phyloP scores from a whole-genome alignment of 1,140 invertebrate genomes.

The Polyergus mexicanus region DNA sequence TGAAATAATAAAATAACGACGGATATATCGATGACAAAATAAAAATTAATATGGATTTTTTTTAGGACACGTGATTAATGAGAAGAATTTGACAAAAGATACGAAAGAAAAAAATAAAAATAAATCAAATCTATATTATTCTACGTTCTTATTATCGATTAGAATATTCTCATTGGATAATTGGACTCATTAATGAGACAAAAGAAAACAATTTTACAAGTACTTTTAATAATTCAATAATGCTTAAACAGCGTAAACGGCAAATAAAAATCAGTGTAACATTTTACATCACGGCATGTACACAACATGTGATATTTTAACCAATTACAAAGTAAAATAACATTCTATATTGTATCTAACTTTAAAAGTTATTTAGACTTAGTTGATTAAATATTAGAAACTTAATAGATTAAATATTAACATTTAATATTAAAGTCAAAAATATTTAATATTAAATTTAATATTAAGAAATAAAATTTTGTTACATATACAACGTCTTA shows the following conservation, averaged over 20 bases:
- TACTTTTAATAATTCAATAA: background rate
- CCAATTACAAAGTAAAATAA: background rate
- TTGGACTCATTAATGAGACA: background rate
- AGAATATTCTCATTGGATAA: background rate
- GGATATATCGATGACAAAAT: background rate
- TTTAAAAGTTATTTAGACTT: no score
- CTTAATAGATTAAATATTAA: no score
- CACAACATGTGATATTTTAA: background rate
- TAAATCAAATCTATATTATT: background rate
- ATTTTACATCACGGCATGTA: background rate
- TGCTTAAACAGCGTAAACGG: background rate
- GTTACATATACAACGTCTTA: background rate
- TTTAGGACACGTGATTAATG: background rate
- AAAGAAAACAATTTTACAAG: background rate
- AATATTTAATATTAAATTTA: no score
- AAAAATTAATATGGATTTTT: background rate
- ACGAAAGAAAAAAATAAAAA: background rate
- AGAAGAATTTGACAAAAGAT: conserved; percentile 10
- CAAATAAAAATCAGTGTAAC: background rate
- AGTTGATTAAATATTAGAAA: background rate
- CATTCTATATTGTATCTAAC: background rate
- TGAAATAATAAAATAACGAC: background rate
- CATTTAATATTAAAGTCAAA: background rate
- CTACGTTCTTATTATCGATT: background rate
- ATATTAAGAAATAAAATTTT: background rate